Base-by-base conservation (phyloP, 2,888 invertebrate species). In the Mesorhabditis spiculigera region DNA sequence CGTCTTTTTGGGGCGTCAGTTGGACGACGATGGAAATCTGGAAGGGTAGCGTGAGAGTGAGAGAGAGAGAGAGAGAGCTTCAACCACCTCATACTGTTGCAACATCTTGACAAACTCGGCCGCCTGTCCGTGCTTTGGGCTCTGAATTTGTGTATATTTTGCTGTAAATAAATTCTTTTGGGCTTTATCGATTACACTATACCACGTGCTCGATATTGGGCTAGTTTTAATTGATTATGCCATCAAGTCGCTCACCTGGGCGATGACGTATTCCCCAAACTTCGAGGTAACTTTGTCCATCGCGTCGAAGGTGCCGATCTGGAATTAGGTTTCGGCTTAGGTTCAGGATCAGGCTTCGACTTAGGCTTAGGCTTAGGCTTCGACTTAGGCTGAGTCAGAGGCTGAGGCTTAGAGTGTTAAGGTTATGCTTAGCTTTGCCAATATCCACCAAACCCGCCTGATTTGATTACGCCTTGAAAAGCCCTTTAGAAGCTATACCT, bases 251-350 rank as follows among this genome's bases (percentile, higher is more conserved):
- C 28, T 50, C 3, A 50, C 58, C n/a, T 50, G 58, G n/a, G 58
- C 58, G n/a, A 50, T 50, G 58, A 50, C 58, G 58, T 50, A 50
- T 50, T 50, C 58, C n/a, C 58, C 58, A n/a, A 50, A 50, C 3
- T 50, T 50, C 58, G 58, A 50, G 10, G 58, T 50, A 10, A 50
- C 58, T 50, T n/a, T 10, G n/a, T 50, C 58, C 58, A 50, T 50
- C 58, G 58, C 58, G 10, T 50, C 58, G n/a, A 50, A 50, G n/a
- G 58, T 50, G n/a, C 58, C 58, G n/a, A 50, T 50, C 58, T 50
- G n/a, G n/a, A 50, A n/a, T n/a, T n/a, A n/a, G n/a, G n/a, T n/a
- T n/a, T n/a, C n/a, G n/a, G n/a, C 28, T 28, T 28, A 28, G 28
- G 28, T 1, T 28, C 28, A 28, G 28, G 28, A 1, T 28, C 3